Evolutionary conservation across 1,140 invertebrate genomes (phyloP).

Genomic region (Pristionchus pacificus): DNA sequence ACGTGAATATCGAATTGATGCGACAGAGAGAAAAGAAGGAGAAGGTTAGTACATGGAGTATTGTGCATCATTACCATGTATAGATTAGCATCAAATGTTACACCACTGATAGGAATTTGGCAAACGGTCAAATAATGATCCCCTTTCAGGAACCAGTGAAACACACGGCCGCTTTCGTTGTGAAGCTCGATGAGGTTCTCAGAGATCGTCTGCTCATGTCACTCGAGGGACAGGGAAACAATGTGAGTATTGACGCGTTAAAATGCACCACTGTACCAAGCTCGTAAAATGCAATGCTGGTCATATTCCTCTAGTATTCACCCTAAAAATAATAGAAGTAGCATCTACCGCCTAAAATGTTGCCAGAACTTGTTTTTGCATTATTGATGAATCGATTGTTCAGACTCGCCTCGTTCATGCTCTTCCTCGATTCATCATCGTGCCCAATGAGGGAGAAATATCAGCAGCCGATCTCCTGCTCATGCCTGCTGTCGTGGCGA

Average conservation of each 20-base stretch:
- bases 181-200: not conserved
- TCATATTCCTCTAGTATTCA: too few species aligned
- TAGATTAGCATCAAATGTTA: too few species aligned
- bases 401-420: not conserved
- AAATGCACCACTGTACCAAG: too few species aligned
- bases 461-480: not conserved
- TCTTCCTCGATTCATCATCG: slow-evolving; percentile 7
- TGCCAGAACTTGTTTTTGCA: not conserved
- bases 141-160: not conserved
- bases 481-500: not conserved
- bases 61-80: too few species aligned
- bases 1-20: too few species aligned
- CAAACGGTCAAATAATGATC: too few species aligned
- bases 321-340: too few species aligned
- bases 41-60: too few species aligned
- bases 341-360: too few species aligned
- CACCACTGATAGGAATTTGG: too few species aligned
- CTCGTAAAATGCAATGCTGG: too few species aligned
- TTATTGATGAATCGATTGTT: not conserved
- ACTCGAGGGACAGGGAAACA: not conserved
- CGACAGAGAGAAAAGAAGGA: too few species aligned
- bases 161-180: not conserved
- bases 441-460: slow-evolving; percentile 47
- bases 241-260: not conserved
- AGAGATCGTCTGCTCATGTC: not conserved